Base-by-base conservation (phyloP, 2,113 vertebrate genomes). In the Riparia riparia region DNA sequence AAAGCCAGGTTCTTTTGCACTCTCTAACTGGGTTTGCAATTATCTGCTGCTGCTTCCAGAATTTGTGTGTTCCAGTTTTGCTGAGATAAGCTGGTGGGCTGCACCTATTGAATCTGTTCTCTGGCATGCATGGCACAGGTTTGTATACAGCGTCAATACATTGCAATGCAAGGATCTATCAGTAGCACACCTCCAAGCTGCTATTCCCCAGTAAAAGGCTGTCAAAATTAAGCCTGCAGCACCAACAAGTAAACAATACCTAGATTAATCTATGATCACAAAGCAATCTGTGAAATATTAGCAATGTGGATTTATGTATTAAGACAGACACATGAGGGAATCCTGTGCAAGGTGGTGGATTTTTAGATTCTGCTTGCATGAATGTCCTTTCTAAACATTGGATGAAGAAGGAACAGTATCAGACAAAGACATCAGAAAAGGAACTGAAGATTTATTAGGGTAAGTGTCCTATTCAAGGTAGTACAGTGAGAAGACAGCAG, bases 41-140 rank as follows among this genome's bases (percentile, higher is more conserved):
- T 9, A 13, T 74, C 51, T 85, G 32, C 26, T 79, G 18, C 17
- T 81, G 2, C 28, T 66, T 71, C 32, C n/a, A 50, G 49, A 18
- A 20, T 82, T 69, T 9, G n/a, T 21, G 11, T 5, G 20, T 49
- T 64, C 60, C 29, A 34, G 0, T 64, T 70, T 60, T 70, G 49
- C 54, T 50, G 34, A 74, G 56, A 13, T 32, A 44, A 65, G 41
- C 31, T 41, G n/a, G 18, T 53, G 14, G 10, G 14, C 81, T 51
- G 49, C 32, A 29, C 21, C 17, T 64, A 5, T 11, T 34, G 54
- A 70, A 65, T 44, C 54, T 71, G 21, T 44, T 50, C 17, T 45
- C 60, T 64, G 21, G 39, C 17, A 12, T 26, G 31, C 0, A 0
- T 57, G 71, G 29, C 25, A 58, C 25, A 19, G 17, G 25, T 57